Percentiles rank a stretch among this genome's conserved stretches.
Evolutionary conservation across 2,888 invertebrate genomes (phyloP).

Genomic region (Cantharis rufa): DNA sequence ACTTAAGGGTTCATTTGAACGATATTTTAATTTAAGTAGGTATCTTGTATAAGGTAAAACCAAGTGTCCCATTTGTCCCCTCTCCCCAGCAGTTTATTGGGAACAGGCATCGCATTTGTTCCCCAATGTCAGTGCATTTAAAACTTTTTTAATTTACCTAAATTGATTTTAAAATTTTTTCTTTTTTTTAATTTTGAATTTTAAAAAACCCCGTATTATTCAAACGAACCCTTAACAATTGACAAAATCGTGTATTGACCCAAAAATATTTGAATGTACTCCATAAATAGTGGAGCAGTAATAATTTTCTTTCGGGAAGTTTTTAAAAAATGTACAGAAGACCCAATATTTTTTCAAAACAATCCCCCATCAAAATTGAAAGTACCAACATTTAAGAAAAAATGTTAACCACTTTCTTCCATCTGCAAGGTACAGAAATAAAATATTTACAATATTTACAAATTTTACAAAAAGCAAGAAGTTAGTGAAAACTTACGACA

Average conservation of each 20-base stretch:
- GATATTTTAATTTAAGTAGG: too few species aligned
- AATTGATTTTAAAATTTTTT: too few species aligned
- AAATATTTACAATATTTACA: neutral
- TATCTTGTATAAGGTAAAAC: too few species aligned
- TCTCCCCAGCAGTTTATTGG: too few species aligned
- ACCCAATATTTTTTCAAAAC: neutral
- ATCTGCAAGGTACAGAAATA: neutral
- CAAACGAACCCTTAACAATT: neutral
- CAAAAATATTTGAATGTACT: neutral
- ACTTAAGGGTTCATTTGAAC: neutral
- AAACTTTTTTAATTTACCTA: too few species aligned
- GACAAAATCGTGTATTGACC: neutral
- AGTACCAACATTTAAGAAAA: neutral
- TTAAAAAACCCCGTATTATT: neutral
- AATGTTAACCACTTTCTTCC: neutral
- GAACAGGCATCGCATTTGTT: too few species aligned
- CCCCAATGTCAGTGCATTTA: too few species aligned
- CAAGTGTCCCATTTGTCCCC: too few species aligned
- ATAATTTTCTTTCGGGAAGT: neutral
- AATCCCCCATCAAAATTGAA: neutral
- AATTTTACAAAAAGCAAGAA: neutral
- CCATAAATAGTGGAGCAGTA: neutral
- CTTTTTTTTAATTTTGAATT: too few species aligned
- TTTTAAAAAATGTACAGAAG: neutral
- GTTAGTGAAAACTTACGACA: slow-evolving; percentile 73